phyloP scores from a whole-genome alignment of 2,888 invertebrate species.

The Aporophyla nigra region DNA sequence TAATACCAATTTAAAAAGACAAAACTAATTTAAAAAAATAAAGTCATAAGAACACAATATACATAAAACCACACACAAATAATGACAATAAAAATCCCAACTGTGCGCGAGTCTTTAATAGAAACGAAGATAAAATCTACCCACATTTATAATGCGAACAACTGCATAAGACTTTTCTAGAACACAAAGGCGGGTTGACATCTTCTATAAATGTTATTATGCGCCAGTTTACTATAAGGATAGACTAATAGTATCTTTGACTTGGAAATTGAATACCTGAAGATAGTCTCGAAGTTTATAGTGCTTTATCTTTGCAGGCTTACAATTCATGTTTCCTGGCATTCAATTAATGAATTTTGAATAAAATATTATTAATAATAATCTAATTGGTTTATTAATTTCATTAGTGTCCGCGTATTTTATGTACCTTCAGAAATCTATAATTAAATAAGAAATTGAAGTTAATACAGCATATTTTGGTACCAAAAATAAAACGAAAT shows the following conservation, averaged over 20 bases:
- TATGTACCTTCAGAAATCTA: not conserved
- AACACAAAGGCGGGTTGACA: conserved; percentile 46
- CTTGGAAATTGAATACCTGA: not conserved
- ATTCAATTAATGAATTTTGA: too few relatives aligned
- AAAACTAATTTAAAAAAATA: too few relatives aligned
- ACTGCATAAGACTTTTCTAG: conserved; percentile 56
- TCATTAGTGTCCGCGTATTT: not conserved
- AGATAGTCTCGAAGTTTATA: not conserved
- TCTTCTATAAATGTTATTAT: conserved; percentile 51
- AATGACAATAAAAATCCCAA: not conserved
- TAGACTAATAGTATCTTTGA: conserved; percentile 16
- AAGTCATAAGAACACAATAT: too few relatives aligned
- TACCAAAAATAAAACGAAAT: not conserved
- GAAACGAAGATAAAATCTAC: conserved; percentile 55
- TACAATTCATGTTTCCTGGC: not conserved
- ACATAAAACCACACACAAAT: too few relatives aligned
- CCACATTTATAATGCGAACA: conserved; percentile 54
- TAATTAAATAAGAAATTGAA: not conserved
- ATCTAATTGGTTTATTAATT: not conserved
- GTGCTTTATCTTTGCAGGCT: not conserved
- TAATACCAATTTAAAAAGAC: too few relatives aligned
- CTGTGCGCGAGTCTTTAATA: conserved; percentile 19
- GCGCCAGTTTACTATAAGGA: conserved; percentile 31
- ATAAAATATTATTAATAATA: too few relatives aligned
- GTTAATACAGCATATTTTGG: not conserved